Evolutionary conservation across 1,140 invertebrate species (phyloP), one percentile per base, ranked within the genome.

Genomic region (Brachystomella parvula): DNA sequence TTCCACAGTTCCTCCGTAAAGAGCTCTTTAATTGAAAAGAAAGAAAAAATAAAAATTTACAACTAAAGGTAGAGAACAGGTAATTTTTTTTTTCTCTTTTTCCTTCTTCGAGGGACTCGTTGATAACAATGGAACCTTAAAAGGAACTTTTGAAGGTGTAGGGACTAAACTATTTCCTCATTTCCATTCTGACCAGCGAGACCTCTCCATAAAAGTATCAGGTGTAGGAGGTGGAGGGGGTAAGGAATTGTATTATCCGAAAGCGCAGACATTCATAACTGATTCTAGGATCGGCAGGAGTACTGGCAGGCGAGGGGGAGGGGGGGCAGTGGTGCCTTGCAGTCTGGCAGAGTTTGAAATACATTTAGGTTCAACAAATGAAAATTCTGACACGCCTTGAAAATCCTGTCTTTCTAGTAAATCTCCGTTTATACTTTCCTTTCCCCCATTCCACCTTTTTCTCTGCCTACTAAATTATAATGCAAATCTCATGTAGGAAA

Each of bases 1-100:
- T n/a, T n/a, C n/a, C n/a, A n/a, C n/a, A n/a, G n/a, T n/a, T n/a
- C 65, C 61, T 26, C 32, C 47, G 19, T 19, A 39, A 39, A 19
- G 35, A 6, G 6, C 19, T 39, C 6, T 9, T 39, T 6, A 39
- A 39, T 19, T 39, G 6, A 9, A 39, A 6, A 39, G 19, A 39
- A 39, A 39, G 19, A 19, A 19, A 39, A 39, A 39, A 6, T 39
- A 9, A 19, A 39, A 39, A n/a, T n/a, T n/a, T 39, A 19, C 19
- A 39, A 39, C 6, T 9, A 39, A 39, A 39, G 35, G 35, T 39
- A 19, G 19, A 19, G 35, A 39, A 39, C 19, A 9, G 35, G 35
- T 6, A 6, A 19, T 6, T 39, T 6, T 6, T 39, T n/a, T n/a
- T n/a, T n/a, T n/a, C n/a, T n/a, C n/a, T n/a, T n/a, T n/a, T n/a